Percentiles rank a stretch among this genome's conserved stretches.
These are phyloP conservation scores for Bombus soroeensis DNA, from an alignment of 1,140 invertebrate species.

Conservation along the genomic window DNA sequence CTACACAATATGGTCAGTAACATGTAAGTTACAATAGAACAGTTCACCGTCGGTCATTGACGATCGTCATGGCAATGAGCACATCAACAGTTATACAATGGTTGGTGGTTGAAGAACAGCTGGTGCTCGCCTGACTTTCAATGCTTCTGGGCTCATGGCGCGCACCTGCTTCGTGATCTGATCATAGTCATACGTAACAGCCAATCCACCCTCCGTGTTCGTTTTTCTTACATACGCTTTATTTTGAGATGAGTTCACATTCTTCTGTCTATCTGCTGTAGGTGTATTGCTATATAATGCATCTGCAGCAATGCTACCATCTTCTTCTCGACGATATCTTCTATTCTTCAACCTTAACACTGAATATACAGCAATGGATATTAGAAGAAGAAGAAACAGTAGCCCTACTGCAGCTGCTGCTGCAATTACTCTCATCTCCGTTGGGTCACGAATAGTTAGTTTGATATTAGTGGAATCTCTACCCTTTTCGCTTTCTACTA, in stretches of 20 bases:
- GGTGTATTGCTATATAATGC: slow-evolving; percentile 73
- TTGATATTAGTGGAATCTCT: slow-evolving; percentile 78
- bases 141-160: slow-evolving; percentile 80
- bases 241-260: slow-evolving; percentile 50
- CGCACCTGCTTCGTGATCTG: slow-evolving; percentile 77
- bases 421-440: slow-evolving; percentile 77
- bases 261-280: slow-evolving; percentile 69
- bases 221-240: slow-evolving; percentile 72
- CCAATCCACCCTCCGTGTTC: slow-evolving; percentile 72
- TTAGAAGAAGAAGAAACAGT: slow-evolving; percentile 75
- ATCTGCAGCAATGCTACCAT: slow-evolving; percentile 79
- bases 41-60: background rate
- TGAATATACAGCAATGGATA: slow-evolving; percentile 73
- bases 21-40: background rate
- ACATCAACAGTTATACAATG: slow-evolving; percentile 73
- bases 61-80: slow-evolving; percentile 32
- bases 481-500: slow-evolving; percentile 80
- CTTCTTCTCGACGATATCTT: slow-evolving; percentile 75
- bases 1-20: background rate
- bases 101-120: slow-evolving; percentile 80
- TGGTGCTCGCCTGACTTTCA: slow-evolving; percentile 80
- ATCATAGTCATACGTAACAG: slow-evolving; percentile 80
- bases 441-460: slow-evolving; percentile 77
- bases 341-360: slow-evolving; percentile 72
- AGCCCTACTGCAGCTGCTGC: slow-evolving; percentile 75